Base-by-base conservation (phyloP, 2,888 invertebrate genomes). In the Chironomus riparius region DNA sequence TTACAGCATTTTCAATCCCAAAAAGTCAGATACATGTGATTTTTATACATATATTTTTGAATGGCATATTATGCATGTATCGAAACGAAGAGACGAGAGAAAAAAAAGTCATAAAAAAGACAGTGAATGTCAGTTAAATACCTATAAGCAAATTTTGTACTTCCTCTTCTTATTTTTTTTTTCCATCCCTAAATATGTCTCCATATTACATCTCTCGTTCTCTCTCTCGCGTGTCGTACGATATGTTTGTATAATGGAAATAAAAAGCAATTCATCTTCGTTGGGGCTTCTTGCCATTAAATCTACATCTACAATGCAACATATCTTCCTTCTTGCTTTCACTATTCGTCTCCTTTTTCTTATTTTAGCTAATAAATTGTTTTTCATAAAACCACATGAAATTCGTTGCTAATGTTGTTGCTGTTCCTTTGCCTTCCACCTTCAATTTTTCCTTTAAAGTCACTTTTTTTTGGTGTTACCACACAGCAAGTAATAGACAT, bases 61-160 rank as follows among this genome's bases (percentile, higher is more conserved):
- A 48, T 24, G 56, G 70, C 70, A 70, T 22, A 48, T 56, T n/a
- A 15, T 15, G 56, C n/a, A 15, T 56, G 56, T 15, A 56, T n/a
- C 22, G 38, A 38, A 38, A 47, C 38, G 70, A 13, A 15, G 61
- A n/a, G 50, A 24, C n/a, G n/a, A n/a, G n/a, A 5, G 50, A 10
- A 10, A 38, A 62, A 72, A 74, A 68, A 68, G 74, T 68, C 74
- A 74, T 74, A 74, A 74, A 74, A 74, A 68, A 65, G 62, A 74
- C 74, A 74, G 68, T 74, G 68, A 48, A 74, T 61, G 74, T 74
- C 74, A 74, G 68, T 48, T 74, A 74, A 74, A 74, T 74, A 74
- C 74, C 74, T 74, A 74, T 74, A 74, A 74, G 74, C 74, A 74
- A 74, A 74, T 68, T 74, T 38, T 68, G 47, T 48, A 68, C 62